phyloP scores from a whole-genome alignment of 2,888 invertebrate genomes.

The Drosophila anomelani region DNA sequence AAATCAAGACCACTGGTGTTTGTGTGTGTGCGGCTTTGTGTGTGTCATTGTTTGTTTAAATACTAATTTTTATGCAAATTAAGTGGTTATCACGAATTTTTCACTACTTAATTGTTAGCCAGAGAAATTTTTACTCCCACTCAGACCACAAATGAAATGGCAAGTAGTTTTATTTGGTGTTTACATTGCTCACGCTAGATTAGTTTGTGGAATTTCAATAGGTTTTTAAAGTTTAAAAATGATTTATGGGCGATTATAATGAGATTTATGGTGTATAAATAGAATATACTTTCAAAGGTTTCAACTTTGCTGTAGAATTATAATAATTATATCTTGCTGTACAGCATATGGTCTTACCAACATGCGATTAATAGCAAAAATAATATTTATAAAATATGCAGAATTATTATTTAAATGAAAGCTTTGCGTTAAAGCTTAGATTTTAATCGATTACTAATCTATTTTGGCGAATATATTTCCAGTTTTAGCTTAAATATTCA shows the following conservation, averaged over 20 bases:
- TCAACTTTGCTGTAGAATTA: background rate
- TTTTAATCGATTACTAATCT: background rate
- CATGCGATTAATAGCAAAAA: background rate
- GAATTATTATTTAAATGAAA: too few species aligned
- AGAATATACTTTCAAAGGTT: too few species aligned
- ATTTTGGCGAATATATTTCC: background rate
- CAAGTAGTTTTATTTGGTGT: constrained; percentile 5
- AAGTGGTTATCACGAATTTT: constrained; percentile 38
- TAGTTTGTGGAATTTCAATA: constrained; percentile 5
- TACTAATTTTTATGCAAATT: constrained; percentile 44
- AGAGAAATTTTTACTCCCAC: constrained; percentile 28
- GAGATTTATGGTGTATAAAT: too few species aligned
- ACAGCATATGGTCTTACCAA: background rate
- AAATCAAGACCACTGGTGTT: constrained; percentile 15
- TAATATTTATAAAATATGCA: too few species aligned
- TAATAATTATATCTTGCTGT: background rate
- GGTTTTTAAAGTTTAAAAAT: background rate
- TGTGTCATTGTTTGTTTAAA: constrained; percentile 38
- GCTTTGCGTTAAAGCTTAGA: too few species aligned
- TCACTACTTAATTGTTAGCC: constrained; percentile 31
- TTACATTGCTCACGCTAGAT: constrained; percentile 5
- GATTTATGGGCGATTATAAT: background rate
- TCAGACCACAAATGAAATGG: background rate
- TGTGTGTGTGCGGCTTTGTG: constrained; percentile 8
- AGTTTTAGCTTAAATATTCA: background rate